These are phyloP conservation scores for Hecatera dysodea DNA, from an alignment of 2,888 invertebrate species.

Conservation along the genomic window DNA sequence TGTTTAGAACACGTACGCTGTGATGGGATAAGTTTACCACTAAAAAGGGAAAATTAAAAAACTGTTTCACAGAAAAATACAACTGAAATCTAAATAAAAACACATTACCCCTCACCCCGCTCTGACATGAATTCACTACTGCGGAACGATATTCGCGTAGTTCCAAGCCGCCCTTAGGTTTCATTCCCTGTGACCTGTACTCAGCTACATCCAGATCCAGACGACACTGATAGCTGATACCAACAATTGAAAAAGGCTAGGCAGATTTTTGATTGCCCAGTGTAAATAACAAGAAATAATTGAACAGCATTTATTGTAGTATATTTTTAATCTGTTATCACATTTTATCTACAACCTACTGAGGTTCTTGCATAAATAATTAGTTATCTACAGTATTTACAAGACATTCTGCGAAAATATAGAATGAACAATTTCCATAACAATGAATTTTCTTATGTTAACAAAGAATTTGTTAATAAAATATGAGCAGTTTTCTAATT, in stretches of 20 bases:
- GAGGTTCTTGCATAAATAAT: constrained; percentile 46
- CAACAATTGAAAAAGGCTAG: background rate
- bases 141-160: too few species aligned
- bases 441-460: constrained; percentile 17
- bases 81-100: too few species aligned
- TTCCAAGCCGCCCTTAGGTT: too few species aligned
- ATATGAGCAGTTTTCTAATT: background rate
- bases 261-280: background rate
- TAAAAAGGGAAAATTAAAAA: too few species aligned
- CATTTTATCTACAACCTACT: constrained; percentile 67
- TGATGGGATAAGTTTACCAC: too few species aligned
- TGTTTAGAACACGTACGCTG: too few species aligned
- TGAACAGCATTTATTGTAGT: constrained; percentile 13
- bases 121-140: too few species aligned
- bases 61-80: too few species aligned
- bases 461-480: constrained; percentile 30
- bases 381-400: constrained; percentile 80
- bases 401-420: constrained; percentile 58
- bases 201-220: background rate
- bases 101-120: too few species aligned
- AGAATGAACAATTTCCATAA: constrained; percentile 19
- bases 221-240: background rate
- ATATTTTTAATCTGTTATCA: constrained; percentile 65
- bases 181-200: too few species aligned
- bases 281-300: background rate